Evolutionary conservation across 2,888 invertebrate genomes (phyloP), one percentile per base, ranked within the genome.

Genomic region (Napeogenes inachia): DNA sequence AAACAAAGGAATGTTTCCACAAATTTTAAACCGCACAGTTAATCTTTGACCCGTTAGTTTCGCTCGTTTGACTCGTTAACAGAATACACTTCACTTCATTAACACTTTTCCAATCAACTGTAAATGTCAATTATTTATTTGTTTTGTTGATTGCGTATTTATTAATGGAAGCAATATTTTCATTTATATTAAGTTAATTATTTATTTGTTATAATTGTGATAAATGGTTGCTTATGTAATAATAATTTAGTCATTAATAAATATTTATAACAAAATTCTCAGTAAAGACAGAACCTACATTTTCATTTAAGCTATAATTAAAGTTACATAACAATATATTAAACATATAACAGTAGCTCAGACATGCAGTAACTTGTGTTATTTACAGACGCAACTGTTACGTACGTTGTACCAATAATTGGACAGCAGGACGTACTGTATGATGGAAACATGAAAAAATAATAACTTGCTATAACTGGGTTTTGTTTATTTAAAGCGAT

Each of bases 61-160:
- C 10, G 42, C 38, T 21, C 21, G 21, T 21, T 35, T 35, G 42
- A 42, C 42, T 50, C 50, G 50, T 50, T 50, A 50, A 50, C 50
- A 12, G 1, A 30, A 50, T 30, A 21, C 50, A 50, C 50, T 50
- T 30, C 50, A 50, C 50, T 12, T 50, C 50, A 50, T 50, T 50
- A 30, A 50, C 50, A 30, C 21, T 50, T 47, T 50, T 30, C 12
- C 21, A 50, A 50, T 50, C 30, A 50, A 50, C 50, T 50, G 50
- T 10, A 50, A 50, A 50, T 30, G 8, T 30, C 50, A 50, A 30
- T 50, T 50, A 50, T 10, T 10, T 21, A 21, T 50, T 50, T 30
- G 30, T 50, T 8, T n/a, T 50, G 50, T 30, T 50, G 30, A 50
- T 8, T 30, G 8, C 8, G 50, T 30, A 8, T 50, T 30, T 30